A percentile compares a stretch with the other conserved stretches of the same genome.
Conservation (phyloP, 2,888 invertebrate genomes). For the Petrolisthes cinctipes region DNA sequence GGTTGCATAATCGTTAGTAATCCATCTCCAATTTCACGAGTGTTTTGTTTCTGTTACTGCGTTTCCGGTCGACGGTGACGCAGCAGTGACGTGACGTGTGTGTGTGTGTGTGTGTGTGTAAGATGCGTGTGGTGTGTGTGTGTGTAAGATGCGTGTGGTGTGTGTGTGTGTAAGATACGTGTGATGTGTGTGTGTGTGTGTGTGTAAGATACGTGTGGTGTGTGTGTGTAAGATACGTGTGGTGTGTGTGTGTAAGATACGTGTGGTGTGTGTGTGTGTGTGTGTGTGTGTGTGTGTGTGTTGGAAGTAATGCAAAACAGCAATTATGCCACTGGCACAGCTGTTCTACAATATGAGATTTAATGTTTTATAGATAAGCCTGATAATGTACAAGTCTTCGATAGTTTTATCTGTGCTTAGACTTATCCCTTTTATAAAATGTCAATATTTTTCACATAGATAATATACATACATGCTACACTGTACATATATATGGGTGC, state of each 20-base stretch:
- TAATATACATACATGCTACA: not conserved
- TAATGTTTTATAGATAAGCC: too few species aligned
- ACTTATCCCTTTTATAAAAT: too few species aligned
- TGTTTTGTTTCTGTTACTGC: constrained; percentile 16
- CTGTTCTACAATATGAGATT: too few species aligned
- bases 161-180: constrained; percentile 18
- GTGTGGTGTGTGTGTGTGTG: too few species aligned
- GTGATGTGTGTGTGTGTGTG: constrained; percentile 12
- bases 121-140: not conserved
- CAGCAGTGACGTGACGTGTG: not conserved
- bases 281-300: too few species aligned
- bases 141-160: not conserved
- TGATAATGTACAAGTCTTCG: too few species aligned
- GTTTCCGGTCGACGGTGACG: not conserved
- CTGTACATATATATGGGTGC: too few species aligned
- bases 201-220: not conserved
- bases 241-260: too few species aligned
- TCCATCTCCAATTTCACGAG: constrained; percentile 37
- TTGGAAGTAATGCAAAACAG: too few species aligned
- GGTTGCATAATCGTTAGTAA: constrained; percentile 34
- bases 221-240: not conserved
- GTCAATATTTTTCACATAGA: too few species aligned
- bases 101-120: not conserved
- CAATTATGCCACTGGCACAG: too few species aligned
- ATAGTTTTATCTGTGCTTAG: too few species aligned